Evolutionary conservation across 1,140 invertebrate genomes (phyloP), one percentile per base, ranked within the genome.

Genomic region (Pectinophora gossypiella): DNA sequence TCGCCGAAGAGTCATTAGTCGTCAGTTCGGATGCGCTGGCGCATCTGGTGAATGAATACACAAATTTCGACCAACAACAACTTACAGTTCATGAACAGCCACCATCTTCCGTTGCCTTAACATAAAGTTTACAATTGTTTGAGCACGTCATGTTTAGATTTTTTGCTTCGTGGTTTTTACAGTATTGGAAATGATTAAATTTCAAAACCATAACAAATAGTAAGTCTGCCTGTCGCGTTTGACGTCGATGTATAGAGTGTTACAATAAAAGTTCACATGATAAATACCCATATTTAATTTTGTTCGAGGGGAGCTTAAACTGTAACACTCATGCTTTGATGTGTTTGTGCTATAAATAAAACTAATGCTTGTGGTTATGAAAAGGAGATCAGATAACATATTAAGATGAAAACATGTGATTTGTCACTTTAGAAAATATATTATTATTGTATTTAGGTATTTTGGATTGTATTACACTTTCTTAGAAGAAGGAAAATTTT

Each of bases 1-100:
- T 78, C 83, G 61, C 74, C 65, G 61, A 59, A 70, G 51, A 70
- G 68, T 83, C 83, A 86, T 86, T 85, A 86, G 83, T 86, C 73
- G 74, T 70, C 76, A 64, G 49, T 59, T 60, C 47, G 18, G 56
- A 51, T 50, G 51, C 57, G 35, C 49, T 46, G 15, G 53, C 61
- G 61, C 72, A 75, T 75, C 66, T 72, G 68, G 66, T 48, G 44
- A 40, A 59, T 51, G 54, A 52, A 58, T 58, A 61, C 61, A 54
- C 15, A 54, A 47, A 48, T 43, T 13, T 16, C 15, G 18, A 58
- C 42, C 45, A 62, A 40, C 3, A n/a, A n/a, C n/a, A n/a, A n/a
- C n/a, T n/a, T n/a, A n/a, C n/a, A n/a, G n/a, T n/a, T n/a, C n/a
- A n/a, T n/a, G n/a, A n/a, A n/a, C n/a, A n/a, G n/a, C n/a, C n/a